phyloP scores from a whole-genome alignment of 2,888 invertebrate genomes.

The Brachynemurus nebulosus region DNA sequence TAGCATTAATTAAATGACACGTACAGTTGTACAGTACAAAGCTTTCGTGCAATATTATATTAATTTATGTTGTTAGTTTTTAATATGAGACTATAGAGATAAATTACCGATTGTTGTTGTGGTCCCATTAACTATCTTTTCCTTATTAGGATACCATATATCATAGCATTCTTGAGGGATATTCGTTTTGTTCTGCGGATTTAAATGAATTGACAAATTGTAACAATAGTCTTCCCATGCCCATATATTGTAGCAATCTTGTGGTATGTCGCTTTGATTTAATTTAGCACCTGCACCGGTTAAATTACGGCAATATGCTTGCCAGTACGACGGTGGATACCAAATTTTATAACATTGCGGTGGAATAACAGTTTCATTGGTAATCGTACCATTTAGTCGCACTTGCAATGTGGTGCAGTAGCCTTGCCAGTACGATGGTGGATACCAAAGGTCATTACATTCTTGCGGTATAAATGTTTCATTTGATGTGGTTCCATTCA shows the following conservation, averaged over 20 bases:
- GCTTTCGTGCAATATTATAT: no score
- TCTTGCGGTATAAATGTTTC: not conserved
- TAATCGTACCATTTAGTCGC: not conserved
- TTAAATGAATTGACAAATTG: not conserved
- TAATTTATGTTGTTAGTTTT: no score
- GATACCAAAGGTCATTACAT: not conserved
- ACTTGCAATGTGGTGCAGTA: not conserved
- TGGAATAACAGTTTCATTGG: not conserved
- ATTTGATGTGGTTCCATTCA: not conserved
- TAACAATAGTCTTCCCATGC: not conserved
- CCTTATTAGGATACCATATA: not conserved
- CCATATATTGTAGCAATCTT: conserved; percentile 1
- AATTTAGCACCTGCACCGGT: not conserved
- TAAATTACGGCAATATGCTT: not conserved
- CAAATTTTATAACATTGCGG: not conserved
- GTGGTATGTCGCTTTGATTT: not conserved
- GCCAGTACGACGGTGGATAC: not conserved
- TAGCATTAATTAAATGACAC: no score
- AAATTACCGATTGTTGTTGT: not conserved
- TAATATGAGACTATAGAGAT: no score
- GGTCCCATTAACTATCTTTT: no score
- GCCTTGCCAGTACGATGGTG: not conserved
- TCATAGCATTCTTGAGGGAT: not conserved
- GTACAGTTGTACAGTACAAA: no score
- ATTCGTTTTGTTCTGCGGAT: not conserved